A percentile compares a stretch with the other conserved stretches of the same genome.
phyloP scores from a whole-genome alignment of 1,140 invertebrate genomes.

The Ceratosolen solmsi region DNA sequence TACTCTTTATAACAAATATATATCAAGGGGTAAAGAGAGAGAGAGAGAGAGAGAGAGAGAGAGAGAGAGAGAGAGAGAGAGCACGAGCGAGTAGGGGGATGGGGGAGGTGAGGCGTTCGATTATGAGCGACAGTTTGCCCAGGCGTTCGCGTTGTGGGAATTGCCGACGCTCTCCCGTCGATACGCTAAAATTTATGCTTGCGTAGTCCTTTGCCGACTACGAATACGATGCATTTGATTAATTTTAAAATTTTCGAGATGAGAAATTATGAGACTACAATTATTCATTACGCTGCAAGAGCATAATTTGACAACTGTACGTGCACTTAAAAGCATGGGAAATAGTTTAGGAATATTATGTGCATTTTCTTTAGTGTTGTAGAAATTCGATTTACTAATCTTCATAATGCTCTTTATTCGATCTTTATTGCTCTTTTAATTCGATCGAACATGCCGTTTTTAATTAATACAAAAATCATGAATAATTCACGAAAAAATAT shows the following conservation, averaged over 20 bases:
- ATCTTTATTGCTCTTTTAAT: too few species aligned
- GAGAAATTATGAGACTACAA: background rate
- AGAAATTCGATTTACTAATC: too few species aligned
- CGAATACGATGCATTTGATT: constrained; percentile 42
- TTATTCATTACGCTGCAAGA: too few species aligned
- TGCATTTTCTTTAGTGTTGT: too few species aligned
- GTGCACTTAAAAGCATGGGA: too few species aligned
- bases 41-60: too few species aligned
- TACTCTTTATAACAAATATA: constrained; percentile 42
- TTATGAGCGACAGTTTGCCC: constrained; percentile 21
- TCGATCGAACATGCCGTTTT: too few species aligned
- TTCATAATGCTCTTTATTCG: too few species aligned
- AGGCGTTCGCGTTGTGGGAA: constrained; percentile 30
- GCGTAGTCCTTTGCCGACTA: background rate
- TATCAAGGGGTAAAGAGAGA: background rate
- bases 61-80: background rate
- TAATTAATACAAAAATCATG: too few species aligned
- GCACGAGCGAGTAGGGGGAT: background rate
- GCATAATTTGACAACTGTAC: too few species aligned
- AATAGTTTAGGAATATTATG: too few species aligned
- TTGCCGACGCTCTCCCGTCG: background rate
- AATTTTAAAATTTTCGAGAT: constrained; percentile 42
- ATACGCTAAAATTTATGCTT: constrained; percentile 2
- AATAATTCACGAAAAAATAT: too few species aligned
- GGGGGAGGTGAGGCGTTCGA: constrained; percentile 27